Conservation (phyloP, 2,797 vertebrate genomes). For the Siniperca obscura region DNA sequence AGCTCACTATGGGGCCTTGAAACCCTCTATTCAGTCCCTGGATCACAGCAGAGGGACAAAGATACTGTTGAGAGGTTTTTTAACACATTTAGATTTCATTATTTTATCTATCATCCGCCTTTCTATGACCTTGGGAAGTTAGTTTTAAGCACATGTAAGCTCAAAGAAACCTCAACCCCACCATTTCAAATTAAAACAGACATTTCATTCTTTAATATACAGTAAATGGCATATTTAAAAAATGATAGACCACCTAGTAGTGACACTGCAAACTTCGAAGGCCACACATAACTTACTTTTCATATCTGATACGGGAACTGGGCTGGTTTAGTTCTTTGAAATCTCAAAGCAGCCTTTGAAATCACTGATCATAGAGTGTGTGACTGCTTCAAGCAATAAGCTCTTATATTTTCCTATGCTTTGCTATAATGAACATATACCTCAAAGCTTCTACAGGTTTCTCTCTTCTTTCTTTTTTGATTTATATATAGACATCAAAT, state of each 20-base stretch:
- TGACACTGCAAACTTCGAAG: conserved; percentile 1
- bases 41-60: not conserved
- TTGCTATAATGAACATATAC: conserved; percentile 1
- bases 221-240: conserved; percentile 9
- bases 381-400: conserved; percentile 1
- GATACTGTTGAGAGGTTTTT: not conserved
- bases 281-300: conserved; percentile 2
- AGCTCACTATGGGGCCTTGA: not conserved
- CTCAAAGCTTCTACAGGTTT: conserved; percentile 7
- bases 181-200: not conserved
- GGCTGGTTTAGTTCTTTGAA: conserved; percentile 16
- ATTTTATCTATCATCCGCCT: conserved; percentile 3
- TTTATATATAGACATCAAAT: conserved; percentile 24
- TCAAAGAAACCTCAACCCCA: not conserved
- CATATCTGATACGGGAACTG: conserved; percentile 10
- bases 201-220: conserved; percentile 12
- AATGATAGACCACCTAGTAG: not conserved
- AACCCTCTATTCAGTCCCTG: not conserved
- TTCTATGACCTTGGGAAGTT: conserved; percentile 21
- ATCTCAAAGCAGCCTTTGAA: conserved; percentile 46
- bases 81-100: not conserved
- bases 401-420: conserved; percentile 9
- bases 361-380: conserved; percentile 10
- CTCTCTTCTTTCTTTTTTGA: not conserved
- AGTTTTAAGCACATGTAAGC: not conserved